Conservation (phyloP, 2,797 vertebrate genomes). For the Steatocranus sp. region DNA sequence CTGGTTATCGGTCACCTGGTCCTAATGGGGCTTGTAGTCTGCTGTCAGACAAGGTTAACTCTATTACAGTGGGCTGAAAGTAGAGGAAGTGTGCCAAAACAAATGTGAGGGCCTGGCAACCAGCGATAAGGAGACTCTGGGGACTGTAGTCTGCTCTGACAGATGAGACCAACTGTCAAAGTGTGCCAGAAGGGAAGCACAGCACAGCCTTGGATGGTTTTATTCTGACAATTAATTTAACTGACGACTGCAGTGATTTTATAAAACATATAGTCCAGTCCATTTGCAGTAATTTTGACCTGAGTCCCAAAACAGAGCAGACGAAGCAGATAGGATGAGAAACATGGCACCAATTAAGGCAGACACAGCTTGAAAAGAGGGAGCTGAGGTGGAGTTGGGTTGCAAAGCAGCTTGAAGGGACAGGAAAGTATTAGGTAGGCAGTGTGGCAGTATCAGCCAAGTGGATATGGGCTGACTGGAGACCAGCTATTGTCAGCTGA, state of each 20-base stretch:
- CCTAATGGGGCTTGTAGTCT: conserved; percentile 6
- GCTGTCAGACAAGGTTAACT: not conserved
- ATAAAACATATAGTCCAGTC: not conserved
- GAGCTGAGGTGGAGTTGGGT: not conserved
- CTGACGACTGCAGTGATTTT: not conserved
- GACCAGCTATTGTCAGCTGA: not conserved
- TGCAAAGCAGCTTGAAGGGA: not conserved
- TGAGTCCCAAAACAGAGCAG: not conserved
- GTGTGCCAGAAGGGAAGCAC: not conserved
- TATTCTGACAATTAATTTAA: not conserved
- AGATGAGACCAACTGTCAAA: not conserved
- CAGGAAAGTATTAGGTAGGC: not conserved
- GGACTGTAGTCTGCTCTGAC: conserved; percentile 2
- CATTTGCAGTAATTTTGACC: not conserved
- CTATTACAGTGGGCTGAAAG: not conserved
- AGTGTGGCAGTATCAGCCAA: not conserved
- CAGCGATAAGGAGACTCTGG: conserved; percentile 6
- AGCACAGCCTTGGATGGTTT: not conserved
- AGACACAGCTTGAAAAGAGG: not conserved
- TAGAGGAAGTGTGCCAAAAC: conserved; percentile 22
- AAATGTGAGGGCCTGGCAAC: conserved; percentile 12
- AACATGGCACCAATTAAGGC: too few species aligned
- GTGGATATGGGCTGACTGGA: not conserved
- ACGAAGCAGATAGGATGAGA: not conserved
- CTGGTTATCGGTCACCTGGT: not conserved